Conservation (phyloP, 2,888 invertebrate genomes). For the Monoplex corrugatus region DNA sequence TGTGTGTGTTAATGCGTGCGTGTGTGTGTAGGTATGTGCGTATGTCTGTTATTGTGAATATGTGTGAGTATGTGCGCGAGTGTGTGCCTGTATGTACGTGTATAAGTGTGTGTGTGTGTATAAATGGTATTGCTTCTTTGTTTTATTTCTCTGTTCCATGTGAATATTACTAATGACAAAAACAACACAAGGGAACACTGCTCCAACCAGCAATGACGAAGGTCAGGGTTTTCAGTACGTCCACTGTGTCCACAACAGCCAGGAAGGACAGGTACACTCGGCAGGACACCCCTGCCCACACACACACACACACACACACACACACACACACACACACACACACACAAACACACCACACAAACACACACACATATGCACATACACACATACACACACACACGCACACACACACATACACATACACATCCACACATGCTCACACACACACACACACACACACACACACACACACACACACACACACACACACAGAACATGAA, state of each 20-base stretch:
- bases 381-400: neutral
- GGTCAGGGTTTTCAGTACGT: no score
- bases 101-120: constrained; percentile 13
- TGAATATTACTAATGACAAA: neutral
- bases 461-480: no score
- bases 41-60: neutral
- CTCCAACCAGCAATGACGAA: neutral
- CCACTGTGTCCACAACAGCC: neutral
- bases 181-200: neutral
- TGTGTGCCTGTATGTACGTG: constrained; percentile 13
- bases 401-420: no score
- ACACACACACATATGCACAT: no score
- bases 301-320: no score
- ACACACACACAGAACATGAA: no score
- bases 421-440: no score
- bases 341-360: neutral
- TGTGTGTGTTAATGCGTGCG: neutral
- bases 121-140: neutral
- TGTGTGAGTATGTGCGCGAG: neutral
- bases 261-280: constrained; percentile 12
- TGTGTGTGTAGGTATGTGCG: neutral
- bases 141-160: neutral
- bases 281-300: no score
- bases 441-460: no score
- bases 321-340: no score